Conservation (phyloP, 2,113 vertebrate species). For the Morphnarchus princeps region DNA sequence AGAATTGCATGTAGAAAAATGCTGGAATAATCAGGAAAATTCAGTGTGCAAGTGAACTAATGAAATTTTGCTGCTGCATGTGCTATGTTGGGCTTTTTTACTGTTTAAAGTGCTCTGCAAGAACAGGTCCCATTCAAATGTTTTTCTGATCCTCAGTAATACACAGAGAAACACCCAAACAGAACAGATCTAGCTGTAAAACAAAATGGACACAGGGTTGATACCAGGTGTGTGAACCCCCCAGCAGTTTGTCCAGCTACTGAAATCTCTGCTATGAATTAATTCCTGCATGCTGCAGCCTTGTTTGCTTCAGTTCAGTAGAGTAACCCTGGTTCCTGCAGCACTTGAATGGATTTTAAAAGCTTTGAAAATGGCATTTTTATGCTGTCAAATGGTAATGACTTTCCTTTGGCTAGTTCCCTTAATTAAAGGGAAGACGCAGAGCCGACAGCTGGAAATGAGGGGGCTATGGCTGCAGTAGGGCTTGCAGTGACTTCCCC, state of each 20-base stretch:
- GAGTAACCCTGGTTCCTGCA: neutral
- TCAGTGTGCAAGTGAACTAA: neutral
- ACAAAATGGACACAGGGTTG: neutral
- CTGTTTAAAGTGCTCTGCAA: neutral
- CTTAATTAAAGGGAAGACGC: neutral
- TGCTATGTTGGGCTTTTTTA: neutral
- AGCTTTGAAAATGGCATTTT: neutral
- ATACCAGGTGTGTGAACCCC: neutral
- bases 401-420: conserved; percentile 5
- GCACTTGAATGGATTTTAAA: neutral
- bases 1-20: neutral
- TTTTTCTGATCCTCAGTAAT: neutral
- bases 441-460: neutral
- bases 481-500: neutral
- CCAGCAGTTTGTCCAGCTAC: neutral
- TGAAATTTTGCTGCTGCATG: neutral
- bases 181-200: neutral
- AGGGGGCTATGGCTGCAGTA: neutral
- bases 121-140: neutral
- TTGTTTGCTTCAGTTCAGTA: neutral
- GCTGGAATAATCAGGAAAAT: neutral
- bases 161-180: neutral
- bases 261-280: neutral
- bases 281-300: neutral
- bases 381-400: neutral